A percentile compares a stretch with the other conserved stretches of the same genome.
Conservation (phyloP, 2,888 invertebrate species). For the Penaeus monodon region DNA sequence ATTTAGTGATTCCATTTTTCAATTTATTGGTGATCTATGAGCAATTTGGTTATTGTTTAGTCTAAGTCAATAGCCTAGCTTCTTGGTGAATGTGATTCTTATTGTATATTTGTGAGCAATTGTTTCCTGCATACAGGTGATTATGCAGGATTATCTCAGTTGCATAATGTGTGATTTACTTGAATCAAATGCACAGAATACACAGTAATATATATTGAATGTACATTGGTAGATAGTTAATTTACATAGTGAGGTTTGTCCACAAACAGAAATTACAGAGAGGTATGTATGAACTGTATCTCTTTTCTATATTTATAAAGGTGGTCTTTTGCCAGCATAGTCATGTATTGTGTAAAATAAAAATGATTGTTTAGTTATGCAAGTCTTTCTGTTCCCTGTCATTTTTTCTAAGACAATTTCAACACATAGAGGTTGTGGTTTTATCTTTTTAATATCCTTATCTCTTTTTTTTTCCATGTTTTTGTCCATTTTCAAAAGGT, state of each 20-base stretch:
- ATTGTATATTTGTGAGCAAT: conserved; percentile 61
- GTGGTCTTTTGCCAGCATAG: conserved; percentile 62
- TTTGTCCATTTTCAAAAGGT: too few species aligned
- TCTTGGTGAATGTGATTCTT: conserved; percentile 61
- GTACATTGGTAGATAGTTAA: conserved; percentile 56
- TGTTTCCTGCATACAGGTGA: conserved; percentile 52
- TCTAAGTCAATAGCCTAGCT: conserved; percentile 56
- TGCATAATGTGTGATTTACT: conserved; percentile 62
- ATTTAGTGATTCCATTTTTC: conserved; percentile 19
- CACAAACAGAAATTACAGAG: conserved; percentile 47
- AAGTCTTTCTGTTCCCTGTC: neutral
- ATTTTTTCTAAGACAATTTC: too few species aligned
- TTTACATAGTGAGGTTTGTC: conserved; percentile 47
- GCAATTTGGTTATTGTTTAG: conserved; percentile 48
- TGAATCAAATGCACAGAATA: conserved; percentile 55
- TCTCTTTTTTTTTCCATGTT: too few species aligned
- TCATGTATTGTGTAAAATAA: conserved; percentile 63
- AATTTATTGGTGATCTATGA: conserved; percentile 35
- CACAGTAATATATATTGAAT: conserved; percentile 59
- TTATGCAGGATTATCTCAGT: conserved; percentile 58
- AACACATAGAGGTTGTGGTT: too few species aligned
- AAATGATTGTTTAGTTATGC: conserved; percentile 60
- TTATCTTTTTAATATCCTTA: too few species aligned
- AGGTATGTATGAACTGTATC: conserved; percentile 59
- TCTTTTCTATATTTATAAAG: conserved; percentile 63